Conservation (phyloP, 2,113 vertebrate genomes). For the Leptocoma aspasia region DNA sequence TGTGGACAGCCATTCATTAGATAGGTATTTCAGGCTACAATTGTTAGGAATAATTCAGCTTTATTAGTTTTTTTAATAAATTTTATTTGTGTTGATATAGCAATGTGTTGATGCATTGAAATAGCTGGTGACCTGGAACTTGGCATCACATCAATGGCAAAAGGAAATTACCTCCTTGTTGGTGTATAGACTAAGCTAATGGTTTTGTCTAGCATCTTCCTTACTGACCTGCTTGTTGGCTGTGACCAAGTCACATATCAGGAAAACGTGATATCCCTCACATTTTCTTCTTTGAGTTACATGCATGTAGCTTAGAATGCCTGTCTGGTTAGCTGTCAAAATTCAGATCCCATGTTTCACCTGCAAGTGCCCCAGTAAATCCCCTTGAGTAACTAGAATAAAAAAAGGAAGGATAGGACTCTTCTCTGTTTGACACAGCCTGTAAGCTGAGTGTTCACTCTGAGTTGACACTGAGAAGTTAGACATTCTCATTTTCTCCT, state of each 20-base stretch:
- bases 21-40: neutral
- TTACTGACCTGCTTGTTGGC: neutral
- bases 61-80: neutral
- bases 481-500: neutral
- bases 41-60: neutral
- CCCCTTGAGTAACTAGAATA: neutral
- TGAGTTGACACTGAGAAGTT: neutral
- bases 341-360: neutral
- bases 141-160: neutral
- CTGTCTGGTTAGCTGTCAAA: neutral
- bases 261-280: neutral
- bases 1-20: neutral
- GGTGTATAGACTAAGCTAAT: neutral
- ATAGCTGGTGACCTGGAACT: neutral
- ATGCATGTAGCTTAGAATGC: neutral
- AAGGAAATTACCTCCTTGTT: neutral
- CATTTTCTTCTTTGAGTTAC: neutral
- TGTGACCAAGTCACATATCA: fast-evolving
- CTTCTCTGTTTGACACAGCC: neutral
- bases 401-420: neutral
- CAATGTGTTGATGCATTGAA: neutral
- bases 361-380: neutral
- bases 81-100: neutral
- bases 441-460: neutral
- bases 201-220: neutral